These are phyloP conservation scores for Heterodera filipjevi DNA, from an alignment of 2,888 invertebrate species.

Conservation along the genomic window DNA sequence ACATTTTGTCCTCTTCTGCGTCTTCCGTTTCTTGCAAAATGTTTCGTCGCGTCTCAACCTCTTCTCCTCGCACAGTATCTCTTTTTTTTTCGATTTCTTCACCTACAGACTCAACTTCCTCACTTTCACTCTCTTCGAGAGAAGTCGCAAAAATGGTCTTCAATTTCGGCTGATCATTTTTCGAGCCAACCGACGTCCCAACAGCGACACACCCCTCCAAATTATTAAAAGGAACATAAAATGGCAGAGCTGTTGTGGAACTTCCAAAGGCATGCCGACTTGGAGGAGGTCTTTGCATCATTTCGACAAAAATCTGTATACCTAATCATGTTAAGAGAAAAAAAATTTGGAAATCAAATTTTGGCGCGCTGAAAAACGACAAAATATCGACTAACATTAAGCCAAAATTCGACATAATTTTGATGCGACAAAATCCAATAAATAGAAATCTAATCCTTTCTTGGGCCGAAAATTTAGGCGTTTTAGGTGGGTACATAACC, in stretches of 20 bases:
- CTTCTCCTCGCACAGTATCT: background rate
- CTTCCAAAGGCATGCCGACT: background rate
- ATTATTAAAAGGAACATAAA: background rate
- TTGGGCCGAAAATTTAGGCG: too few species aligned
- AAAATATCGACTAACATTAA: too few species aligned
- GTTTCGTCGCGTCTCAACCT: background rate
- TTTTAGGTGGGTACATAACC: too few species aligned
- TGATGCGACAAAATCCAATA: too few species aligned
- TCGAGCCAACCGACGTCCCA: background rate
- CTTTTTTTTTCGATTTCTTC: background rate
- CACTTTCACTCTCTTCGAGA: background rate
- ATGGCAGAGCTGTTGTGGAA: background rate
- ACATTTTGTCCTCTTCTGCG: background rate
- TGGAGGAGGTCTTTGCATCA: constrained; percentile 1
- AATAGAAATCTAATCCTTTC: too few species aligned
- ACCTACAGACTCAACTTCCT: background rate
- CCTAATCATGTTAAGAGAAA: background rate
- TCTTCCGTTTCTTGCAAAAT: background rate
- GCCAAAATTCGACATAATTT: too few species aligned
- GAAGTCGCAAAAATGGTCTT: background rate
- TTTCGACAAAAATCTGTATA: background rate
- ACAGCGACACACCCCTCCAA: background rate
- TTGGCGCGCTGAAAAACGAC: too few species aligned
- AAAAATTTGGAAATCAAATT: background rate
- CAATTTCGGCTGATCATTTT: background rate